Evolutionary conservation across 2,797 vertebrate species (phyloP).

Genomic region (Neomorphus geoffroyi): DNA sequence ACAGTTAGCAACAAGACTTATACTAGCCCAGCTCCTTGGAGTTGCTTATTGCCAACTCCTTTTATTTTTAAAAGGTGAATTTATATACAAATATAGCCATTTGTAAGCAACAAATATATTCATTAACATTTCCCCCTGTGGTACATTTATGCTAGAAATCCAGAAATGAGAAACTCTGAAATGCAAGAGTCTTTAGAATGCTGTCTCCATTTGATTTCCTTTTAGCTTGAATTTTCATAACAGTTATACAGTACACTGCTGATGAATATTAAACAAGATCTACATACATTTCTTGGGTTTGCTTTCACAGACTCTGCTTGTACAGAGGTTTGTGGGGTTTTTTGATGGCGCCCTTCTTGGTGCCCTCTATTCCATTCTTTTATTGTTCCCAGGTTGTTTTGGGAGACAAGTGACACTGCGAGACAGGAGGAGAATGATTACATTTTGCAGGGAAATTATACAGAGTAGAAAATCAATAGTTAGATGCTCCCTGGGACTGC

Average conservation of each 20-base stretch:
- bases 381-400: slow-evolving; percentile 20
- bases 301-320: background rate
- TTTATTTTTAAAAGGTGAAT: background rate
- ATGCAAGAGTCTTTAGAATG: background rate
- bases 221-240: background rate
- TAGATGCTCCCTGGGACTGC: slow-evolving; percentile 18
- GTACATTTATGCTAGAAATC: background rate
- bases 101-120: background rate
- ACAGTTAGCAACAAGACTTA: background rate
- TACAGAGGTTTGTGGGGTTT: background rate
- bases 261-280: slow-evolving; percentile 44
- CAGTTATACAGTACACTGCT: background rate
- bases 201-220: background rate
- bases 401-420: background rate
- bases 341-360: background rate
- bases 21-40: background rate
- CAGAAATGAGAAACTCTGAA: slow-evolving; percentile 10
- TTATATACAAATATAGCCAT: background rate
- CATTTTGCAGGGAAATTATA: slow-evolving; percentile 19
- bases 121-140: background rate
- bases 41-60: background rate
- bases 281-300: background rate
- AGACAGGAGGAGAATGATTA: slow-evolving; percentile 12
- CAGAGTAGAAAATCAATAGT: slow-evolving; percentile 41
- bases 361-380: slow-evolving; percentile 34